Conservation (phyloP, 2,113 vertebrate genomes). For the Heteronetta atricapilla region DNA sequence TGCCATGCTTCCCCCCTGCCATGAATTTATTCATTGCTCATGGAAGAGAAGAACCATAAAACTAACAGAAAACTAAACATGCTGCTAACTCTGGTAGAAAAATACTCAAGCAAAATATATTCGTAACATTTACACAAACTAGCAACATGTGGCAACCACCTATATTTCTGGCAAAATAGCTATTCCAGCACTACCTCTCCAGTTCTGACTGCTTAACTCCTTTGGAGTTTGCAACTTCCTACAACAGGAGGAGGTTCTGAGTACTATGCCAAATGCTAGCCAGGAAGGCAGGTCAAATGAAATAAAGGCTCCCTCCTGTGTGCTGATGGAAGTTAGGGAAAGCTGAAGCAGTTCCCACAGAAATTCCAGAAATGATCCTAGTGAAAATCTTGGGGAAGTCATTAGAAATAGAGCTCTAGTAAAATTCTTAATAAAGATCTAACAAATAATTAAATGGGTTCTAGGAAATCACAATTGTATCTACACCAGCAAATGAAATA, state of each 20-base stretch:
- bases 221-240: not conserved
- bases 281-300: not conserved
- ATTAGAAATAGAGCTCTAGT: not conserved
- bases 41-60: not conserved
- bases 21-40: not conserved
- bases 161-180: not conserved
- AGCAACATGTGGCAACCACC: not conserved
- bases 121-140: fast-evolving
- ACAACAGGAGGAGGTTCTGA: not conserved
- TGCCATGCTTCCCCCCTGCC: not conserved
- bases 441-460: not conserved
- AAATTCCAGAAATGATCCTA: not conserved
- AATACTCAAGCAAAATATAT: not conserved
- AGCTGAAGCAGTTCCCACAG: not conserved
- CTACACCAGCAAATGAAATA: not conserved
- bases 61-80: not conserved
- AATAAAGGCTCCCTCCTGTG: not conserved
- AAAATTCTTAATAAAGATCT: not conserved
- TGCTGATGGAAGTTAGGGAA: not conserved
- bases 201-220: not conserved
- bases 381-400: not conserved
- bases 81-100: not conserved
- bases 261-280: not conserved
- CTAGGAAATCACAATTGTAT: not conserved
- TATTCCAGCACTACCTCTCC: not conserved